Percentiles rank a stretch among this genome's conserved stretches.
Conservation (phyloP, 2,113 vertebrate genomes). For the Suricata suricatta region DNA sequence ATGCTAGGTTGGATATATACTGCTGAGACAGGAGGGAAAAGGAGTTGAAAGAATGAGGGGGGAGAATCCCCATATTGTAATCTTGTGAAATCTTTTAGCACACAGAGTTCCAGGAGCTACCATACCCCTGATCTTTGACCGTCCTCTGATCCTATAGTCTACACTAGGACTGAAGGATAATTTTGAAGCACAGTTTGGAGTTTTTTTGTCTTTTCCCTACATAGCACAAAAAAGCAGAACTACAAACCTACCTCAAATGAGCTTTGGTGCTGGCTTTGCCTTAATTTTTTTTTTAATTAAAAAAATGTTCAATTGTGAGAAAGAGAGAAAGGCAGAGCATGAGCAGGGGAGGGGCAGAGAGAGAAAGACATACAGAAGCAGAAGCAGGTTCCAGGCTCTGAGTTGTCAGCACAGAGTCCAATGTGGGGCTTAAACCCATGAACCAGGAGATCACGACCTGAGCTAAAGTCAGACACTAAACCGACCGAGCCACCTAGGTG, state of each 20-base stretch:
- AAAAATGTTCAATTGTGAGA: too few species aligned
- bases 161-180: not conserved
- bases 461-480: too few species aligned
- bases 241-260: slow-evolving; percentile 9
- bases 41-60: not conserved
- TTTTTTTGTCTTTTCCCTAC: slow-evolving; percentile 38
- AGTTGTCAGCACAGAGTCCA: too few species aligned
- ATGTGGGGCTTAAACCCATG: too few species aligned
- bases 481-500: too few species aligned
- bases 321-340: too few species aligned
- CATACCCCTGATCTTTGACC: not conserved
- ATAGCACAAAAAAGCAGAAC: slow-evolving; percentile 2
- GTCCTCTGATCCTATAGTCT: not conserved
- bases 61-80: not conserved
- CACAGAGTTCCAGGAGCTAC: not conserved
- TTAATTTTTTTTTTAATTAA: not conserved
- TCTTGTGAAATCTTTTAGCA: not conserved
- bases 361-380: too few species aligned
- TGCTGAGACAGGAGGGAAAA: not conserved
- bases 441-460: too few species aligned
- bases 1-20: not conserved
- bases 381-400: too few species aligned
- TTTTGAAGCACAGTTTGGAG: not conserved
- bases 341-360: too few species aligned
- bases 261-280: not conserved